A percentile compares a stretch with the other conserved stretches of the same genome.
These are phyloP conservation scores for Varecia variegata DNA, from an alignment of 2,797 vertebrate species.

Conservation along the genomic window DNA sequence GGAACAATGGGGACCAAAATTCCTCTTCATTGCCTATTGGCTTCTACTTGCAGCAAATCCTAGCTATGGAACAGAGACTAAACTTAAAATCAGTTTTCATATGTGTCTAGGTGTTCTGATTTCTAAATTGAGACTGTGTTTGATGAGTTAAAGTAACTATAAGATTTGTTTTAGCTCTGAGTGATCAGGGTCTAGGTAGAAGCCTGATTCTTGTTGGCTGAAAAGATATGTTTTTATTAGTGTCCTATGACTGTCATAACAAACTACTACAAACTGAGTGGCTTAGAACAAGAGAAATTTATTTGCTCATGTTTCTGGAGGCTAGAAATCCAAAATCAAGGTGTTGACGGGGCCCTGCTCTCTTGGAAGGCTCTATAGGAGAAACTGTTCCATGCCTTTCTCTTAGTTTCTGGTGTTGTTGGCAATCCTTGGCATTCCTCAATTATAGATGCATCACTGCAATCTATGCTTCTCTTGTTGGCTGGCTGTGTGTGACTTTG, in stretches of 20 bases:
- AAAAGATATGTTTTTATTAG: neutral
- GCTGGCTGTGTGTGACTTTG: neutral
- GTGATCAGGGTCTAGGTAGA: neutral
- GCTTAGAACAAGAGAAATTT: neutral
- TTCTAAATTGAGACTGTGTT: neutral
- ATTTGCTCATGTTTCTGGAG: neutral
- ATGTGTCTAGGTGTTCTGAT: neutral
- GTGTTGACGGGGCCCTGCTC: neutral
- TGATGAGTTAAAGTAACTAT: neutral
- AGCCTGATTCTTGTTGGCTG: neutral
- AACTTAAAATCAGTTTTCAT: neutral
- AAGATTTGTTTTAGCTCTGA: neutral
- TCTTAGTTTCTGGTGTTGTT: neutral
- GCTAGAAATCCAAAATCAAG: neutral
- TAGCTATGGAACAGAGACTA: neutral
- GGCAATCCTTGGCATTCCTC: neutral
- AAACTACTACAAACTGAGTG: neutral
- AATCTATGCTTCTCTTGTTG: neutral
- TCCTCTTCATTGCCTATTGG: neutral
- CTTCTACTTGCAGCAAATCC: neutral
- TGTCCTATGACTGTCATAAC: neutral
- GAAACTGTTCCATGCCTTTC: neutral
- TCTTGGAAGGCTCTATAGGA: neutral
- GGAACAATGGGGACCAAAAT: neutral
- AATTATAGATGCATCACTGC: neutral